Base-by-base conservation (phyloP, 2,113 vertebrate genomes). In the Malurus melanocephalus region DNA sequence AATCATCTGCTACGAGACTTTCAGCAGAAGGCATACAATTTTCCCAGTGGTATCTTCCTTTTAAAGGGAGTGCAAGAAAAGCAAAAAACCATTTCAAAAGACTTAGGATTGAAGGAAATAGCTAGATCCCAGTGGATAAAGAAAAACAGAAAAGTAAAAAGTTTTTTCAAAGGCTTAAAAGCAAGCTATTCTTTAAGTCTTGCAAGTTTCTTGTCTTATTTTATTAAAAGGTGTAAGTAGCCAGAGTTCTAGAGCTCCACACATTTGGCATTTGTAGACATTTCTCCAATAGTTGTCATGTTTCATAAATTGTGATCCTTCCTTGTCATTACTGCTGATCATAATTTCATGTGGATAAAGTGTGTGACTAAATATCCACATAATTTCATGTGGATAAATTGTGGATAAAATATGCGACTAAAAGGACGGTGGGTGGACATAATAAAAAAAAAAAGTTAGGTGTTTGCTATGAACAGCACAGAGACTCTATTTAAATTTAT, bases 41-140 rank as follows among this genome's bases (percentile, higher is more conserved):
- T 90, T 95, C 86, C 92, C 92, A 91, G 55, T 33, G 59, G 92
- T 93, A 75, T 65, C 69, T 72, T 72, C 79, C 57, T 85, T 92
- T 89, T 75, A 86, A 87, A 83, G 57, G 60, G 81, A 90, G 51
- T 23, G 19, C 81, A 88, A 72, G 69, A 88, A 83, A 81, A 78
- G 35, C 52, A 64, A 83, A 91, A 93, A 92, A 64, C 10, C 2
- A 74, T 77, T 93, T 93, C 73, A 88, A 80, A 93, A 85, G 61
- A 72, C 40, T 81, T 61, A 48, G 19, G 38, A 83, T 55, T 75
- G 59, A 91, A 88, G 83, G 61, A 94, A 92, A 88, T 65, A 68
- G 48, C 35, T 77, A 71, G 24, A 88, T 89, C 68, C 65, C 83
- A 88, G 32, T 6, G 43, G 88, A 83, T 84, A 75, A 89, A 89